Percentiles rank a stretch among this genome's conserved stretches.
Conservation (phyloP, 2,797 vertebrate species). For the Nannoperca obscura region DNA sequence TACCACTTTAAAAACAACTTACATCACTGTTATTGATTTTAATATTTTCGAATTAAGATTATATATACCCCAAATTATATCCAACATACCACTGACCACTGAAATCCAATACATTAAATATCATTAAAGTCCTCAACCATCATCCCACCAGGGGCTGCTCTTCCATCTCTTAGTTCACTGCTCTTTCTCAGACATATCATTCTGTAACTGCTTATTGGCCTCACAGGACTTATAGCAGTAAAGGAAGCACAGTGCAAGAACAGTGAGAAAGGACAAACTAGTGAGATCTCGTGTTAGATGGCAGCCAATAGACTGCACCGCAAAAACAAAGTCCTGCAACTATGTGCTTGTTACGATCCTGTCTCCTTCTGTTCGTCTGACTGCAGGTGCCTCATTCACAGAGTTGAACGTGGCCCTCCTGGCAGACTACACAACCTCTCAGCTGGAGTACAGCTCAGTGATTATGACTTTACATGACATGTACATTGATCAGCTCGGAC, state of each 20-base stretch:
- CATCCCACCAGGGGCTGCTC: not conserved
- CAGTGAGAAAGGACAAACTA: constrained; percentile 5
- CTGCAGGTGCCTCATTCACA: constrained; percentile 38
- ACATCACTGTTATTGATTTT: not conserved
- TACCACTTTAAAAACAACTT: not conserved
- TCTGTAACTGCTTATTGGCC: not conserved
- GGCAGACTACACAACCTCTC: constrained; percentile 39
- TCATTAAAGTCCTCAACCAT: not conserved
- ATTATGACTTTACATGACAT: constrained; percentile 46
- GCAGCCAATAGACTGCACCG: constrained; percentile 3
- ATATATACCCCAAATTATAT: no score
- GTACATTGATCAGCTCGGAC: constrained; percentile 22
- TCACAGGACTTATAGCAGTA: constrained; percentile 5
- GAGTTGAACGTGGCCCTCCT: constrained; percentile 13
- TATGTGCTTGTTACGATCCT: not conserved
- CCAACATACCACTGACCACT: not conserved
- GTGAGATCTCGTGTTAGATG: constrained; percentile 10
- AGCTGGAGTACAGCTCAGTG: constrained; percentile 39
- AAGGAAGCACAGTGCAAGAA: constrained; percentile 8
- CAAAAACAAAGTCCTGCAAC: constrained; percentile 16
- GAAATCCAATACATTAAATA: not conserved
- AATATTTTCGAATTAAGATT: not conserved
- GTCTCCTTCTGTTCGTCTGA: constrained; percentile 21
- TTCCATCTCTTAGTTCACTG: not conserved
- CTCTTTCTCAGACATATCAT: not conserved